These are phyloP conservation scores for Apolygus lucorum DNA, from an alignment of 1,140 invertebrate genomes.

Conservation along the genomic window DNA sequence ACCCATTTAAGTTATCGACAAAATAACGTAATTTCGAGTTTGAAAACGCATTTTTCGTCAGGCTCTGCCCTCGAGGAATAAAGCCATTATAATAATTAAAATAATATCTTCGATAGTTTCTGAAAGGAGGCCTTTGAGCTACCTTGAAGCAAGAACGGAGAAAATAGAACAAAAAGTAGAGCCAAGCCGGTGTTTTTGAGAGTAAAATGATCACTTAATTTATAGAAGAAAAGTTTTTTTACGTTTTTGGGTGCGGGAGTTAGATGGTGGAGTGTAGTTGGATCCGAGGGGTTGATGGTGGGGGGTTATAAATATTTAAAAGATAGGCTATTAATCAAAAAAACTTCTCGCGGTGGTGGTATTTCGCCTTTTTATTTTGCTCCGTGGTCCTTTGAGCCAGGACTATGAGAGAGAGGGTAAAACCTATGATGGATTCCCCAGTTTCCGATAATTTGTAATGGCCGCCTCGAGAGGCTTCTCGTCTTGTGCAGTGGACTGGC, in stretches of 20 bases:
- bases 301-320: conserved; percentile 7
- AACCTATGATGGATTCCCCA: conserved; percentile 7
- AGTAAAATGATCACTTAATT: conserved; percentile 8
- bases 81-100: no score
- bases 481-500: conserved; percentile 3
- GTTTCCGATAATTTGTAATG: conserved; percentile 1
- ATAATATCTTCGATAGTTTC: no score
- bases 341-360: not conserved
- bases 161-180: no score
- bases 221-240: conserved; percentile 3
- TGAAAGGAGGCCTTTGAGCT: no score
- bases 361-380: not conserved
- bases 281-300: not conserved
- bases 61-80: no score
- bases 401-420: not conserved
- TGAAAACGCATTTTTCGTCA: no score
- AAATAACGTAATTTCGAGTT: no score
- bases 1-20: no score
- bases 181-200: not conserved
- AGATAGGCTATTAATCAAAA: conserved; percentile 6
- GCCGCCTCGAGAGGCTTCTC: conserved; percentile 7
- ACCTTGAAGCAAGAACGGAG: no score
- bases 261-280: not conserved
- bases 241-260: not conserved
- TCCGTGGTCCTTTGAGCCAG: not conserved